Evolutionary conservation across 64 coral and sea anemone genomes (phyloP), one percentile per base, ranked within the genome.

Genomic region (Catalaphyllia jardinei): DNA sequence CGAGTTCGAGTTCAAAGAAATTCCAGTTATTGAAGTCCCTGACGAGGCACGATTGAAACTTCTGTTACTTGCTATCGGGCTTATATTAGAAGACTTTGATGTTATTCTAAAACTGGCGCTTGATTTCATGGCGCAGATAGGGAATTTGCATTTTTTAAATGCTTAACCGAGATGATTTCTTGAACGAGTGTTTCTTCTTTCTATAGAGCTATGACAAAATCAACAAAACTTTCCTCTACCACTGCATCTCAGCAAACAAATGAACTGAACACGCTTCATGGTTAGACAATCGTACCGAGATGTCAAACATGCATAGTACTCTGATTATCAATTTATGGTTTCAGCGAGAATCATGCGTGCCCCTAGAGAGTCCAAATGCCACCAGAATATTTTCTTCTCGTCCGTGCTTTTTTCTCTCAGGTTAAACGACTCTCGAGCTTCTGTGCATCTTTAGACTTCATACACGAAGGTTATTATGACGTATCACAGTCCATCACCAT

Each of bases 101-200:
- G 62, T 60, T 52, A 92, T 79, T 54, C 90, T 86, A 67, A 92
- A 92, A 75, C 90, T 87, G 51, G 90, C 90, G 71, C 90, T 92
- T 25, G 90, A 92, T 79, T 92, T 92, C 90, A 92, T 88, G 24
- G 81, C 31, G 18, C 14, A 46, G 31, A 28, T 50, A n/a, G 7
- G 22, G 81, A 71, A 85, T 51, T 85, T 51, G 81, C 81, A 85
- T 85, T 49, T 85, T 85, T 85, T 52, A 85, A 85, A 85, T 71
- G 62, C 81, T 85, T 85, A 7, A 51, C 63, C 38, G 14, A 51
- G 63, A 64, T 27, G 24, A 17, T 24, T 51, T 67, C 24, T 54
- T 54, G 76, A 29, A 19, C 76, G 42, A 49, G 33, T 1, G 35
- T 25, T 51, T 71, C 6, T 49, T 28, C 63, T 60, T 85, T 71